A percentile compares a stretch with the other conserved stretches of the same genome.
phyloP scores from a whole-genome alignment of 2,888 invertebrate species.

The Heliconius aoede region DNA sequence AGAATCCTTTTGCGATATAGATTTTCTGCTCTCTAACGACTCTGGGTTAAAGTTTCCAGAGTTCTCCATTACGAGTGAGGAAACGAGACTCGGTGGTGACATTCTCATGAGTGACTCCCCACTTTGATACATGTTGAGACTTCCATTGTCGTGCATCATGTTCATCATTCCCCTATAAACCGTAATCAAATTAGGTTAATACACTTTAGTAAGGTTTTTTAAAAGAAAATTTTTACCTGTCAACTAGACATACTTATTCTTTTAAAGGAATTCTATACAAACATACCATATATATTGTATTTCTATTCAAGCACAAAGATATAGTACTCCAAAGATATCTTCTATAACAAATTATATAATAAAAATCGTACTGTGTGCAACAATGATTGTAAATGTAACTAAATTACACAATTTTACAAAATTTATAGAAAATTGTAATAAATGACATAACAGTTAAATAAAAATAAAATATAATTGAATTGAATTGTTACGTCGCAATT shows the following conservation, averaged over 20 bases:
- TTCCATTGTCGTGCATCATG: slow-evolving; percentile 70
- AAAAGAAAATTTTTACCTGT: too few relatives aligned
- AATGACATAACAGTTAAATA: background rate
- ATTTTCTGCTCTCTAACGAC: slow-evolving; percentile 69
- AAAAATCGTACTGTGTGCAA: background rate
- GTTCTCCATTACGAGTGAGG: slow-evolving; percentile 80
- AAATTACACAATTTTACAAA: background rate
- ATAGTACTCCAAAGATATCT: background rate
- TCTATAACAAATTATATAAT: background rate
- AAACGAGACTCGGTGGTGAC: slow-evolving; percentile 85
- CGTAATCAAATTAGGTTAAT: slow-evolving; percentile 4
- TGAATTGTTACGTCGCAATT: background rate
- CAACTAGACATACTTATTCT: too few relatives aligned
- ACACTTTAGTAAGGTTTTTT: too few relatives aligned
- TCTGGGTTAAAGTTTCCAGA: slow-evolving; percentile 76
- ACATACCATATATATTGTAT: background rate
- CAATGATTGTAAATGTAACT: background rate
- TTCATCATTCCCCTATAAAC: slow-evolving; percentile 69
- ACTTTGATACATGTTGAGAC: slow-evolving; percentile 78
- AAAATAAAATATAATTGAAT: slow-evolving; percentile 12
- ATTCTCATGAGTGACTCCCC: slow-evolving; percentile 77
- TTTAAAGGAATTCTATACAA: too few relatives aligned
- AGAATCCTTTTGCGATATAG: slow-evolving; percentile 67
- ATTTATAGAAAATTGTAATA: background rate
- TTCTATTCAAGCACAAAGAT: background rate